A percentile compares a stretch with the other conserved stretches of the same genome.
Evolutionary conservation across 2,888 invertebrate species (phyloP).

Genomic region (Diarsia mendica): DNA sequence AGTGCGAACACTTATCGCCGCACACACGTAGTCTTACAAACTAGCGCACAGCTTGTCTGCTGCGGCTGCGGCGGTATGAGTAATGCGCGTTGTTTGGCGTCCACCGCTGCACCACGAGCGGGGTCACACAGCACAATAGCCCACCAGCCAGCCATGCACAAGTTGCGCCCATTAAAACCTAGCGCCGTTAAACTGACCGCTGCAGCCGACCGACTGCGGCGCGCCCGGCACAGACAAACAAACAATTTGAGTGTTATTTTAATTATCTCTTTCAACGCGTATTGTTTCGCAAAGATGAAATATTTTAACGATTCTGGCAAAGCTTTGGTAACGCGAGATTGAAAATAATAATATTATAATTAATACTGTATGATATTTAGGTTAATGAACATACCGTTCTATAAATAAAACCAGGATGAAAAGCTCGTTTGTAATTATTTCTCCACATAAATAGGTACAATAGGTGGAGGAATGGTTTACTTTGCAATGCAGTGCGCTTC

Average conservation of each 20-base stretch:
- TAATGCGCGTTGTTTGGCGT: conserved; percentile 48
- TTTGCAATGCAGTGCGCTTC: conserved; percentile 31
- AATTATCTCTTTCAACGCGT: conserved; percentile 21
- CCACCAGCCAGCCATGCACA: conserved; percentile 25
- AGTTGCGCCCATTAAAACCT: conserved; percentile 40
- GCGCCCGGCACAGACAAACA: too few relatives aligned
- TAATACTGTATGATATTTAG: background rate
- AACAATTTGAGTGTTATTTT: conserved; percentile 32
- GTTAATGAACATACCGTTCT: background rate
- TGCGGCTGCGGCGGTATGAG: conserved; percentile 42
- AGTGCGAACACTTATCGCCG: conserved; percentile 21
- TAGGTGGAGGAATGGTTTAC: conserved; percentile 17
- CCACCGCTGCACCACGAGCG: background rate
- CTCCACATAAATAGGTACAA: conserved; percentile 3
- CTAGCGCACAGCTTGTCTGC: conserved; percentile 21
- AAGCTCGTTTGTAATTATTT: conserved; percentile 38
- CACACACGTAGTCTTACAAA: conserved; percentile 52
- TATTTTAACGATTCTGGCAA: background rate
- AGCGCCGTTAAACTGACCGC: conserved; percentile 48
- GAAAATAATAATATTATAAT: background rate
- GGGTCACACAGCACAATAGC: conserved; percentile 19
- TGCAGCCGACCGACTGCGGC: conserved; percentile 15
- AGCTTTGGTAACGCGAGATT: background rate
- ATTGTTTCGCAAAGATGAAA: conserved; percentile 17
- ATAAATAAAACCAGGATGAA: conserved; percentile 1